These are phyloP conservation scores for Mesorhabditis spiculigera DNA, from an alignment of 2,888 invertebrate species.

Conservation along the genomic window DNA sequence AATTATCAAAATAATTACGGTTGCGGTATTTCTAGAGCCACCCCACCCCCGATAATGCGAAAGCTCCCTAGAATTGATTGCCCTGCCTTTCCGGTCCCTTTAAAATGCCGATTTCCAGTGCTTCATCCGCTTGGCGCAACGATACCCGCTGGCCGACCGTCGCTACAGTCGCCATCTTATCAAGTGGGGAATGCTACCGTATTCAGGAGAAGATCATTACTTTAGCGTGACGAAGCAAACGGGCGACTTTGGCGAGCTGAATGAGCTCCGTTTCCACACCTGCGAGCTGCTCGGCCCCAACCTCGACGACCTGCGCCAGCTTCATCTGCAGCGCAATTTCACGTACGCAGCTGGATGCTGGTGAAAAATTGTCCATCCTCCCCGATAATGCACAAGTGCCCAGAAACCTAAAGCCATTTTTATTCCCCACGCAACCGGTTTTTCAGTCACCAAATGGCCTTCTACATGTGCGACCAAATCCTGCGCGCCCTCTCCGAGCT, in stretches of 20 bases:
- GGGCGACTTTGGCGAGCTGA: constrained; percentile 5
- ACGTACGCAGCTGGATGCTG: background rate
- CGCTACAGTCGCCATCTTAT: background rate
- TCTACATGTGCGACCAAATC: too few species aligned
- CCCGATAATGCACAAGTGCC: too few species aligned
- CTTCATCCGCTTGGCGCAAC: background rate
- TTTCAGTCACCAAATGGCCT: too few species aligned
- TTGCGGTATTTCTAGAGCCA: too few species aligned
- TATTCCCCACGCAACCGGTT: too few species aligned
- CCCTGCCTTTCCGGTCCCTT: too few species aligned
- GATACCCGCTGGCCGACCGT: constrained; percentile 2
- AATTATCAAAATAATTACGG: too few species aligned
- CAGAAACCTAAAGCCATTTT: too few species aligned
- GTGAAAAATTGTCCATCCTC: too few species aligned
- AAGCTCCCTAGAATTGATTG: too few species aligned
- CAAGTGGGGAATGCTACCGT: background rate
- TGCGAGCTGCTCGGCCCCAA: background rate
- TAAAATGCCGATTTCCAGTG: background rate
- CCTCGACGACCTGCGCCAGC: background rate
- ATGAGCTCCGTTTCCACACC: background rate
- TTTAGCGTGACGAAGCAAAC: background rate
- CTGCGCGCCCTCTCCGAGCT: background rate
- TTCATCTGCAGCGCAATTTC: background rate
- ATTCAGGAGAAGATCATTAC: too few species aligned
- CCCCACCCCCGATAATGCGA: too few species aligned